Evolutionary conservation across 2,797 vertebrate species (phyloP), one percentile per base, ranked within the genome.

Genomic region (Leuciscus waleckii): DNA sequence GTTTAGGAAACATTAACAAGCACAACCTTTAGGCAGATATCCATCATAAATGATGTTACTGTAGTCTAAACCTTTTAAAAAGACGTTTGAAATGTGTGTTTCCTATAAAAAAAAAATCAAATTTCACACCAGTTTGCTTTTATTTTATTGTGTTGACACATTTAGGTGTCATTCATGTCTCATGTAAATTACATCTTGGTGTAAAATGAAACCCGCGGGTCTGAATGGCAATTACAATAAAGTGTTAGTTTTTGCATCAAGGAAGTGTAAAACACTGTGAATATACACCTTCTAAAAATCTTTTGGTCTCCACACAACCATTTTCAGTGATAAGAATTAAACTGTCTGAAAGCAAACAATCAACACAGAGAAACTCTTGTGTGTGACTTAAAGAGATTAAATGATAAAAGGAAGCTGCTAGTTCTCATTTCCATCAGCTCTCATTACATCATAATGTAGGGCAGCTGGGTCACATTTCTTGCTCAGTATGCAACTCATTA

Each of bases 401-500:
- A 63, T 61, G 67, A 80, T 80, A 80, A 80, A 61, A 85, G 56
- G 17, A 73, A 39, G 54, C 43, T 63, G 67, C 1, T 19, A 63
- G 83, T 49, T 73, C 68, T 46, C 67, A 32, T 85, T 71, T 78
- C 75, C 51, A 69, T 61, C 49, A 69, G 63, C 83, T 79, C 82
- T 79, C 41, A 46, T 73, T 80, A 65, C 77, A 71, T 65, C 39
- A 79, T 80, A 35, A 85, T 63, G 76, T 84, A 43, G 68, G 54
- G 58, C 73, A 81, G 19, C 26, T 2, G 43, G 70, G 71, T 81
- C 78, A 74, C 84, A 85, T 80, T 80, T 75, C 56, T 81, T 63
- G 35, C 26, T 69, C 39, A 58, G 58, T 69, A 58, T 67, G 61
- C 73, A 32, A n/a, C 46, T 86, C 79, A 86, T 70, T 82, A 81